Percentiles rank a stretch among this genome's conserved stretches.
These are phyloP conservation scores for Crematogaster levior DNA, from an alignment of 2,888 invertebrate genomes.

Conservation along the genomic window DNA sequence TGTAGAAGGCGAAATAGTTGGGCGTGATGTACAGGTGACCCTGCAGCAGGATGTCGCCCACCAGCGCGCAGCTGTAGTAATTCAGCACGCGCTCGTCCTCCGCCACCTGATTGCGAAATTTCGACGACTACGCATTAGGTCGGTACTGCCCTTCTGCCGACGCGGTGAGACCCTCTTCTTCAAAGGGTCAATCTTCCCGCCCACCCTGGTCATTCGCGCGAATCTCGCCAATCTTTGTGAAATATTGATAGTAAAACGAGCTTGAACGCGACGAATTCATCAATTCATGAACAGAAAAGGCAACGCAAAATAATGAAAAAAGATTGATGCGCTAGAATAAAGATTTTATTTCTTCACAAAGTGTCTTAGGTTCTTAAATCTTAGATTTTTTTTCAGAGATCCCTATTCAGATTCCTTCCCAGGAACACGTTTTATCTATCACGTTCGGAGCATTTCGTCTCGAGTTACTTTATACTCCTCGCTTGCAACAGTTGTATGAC, in stretches of 20 bases:
- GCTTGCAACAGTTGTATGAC: not conserved
- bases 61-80: constrained; percentile 96
- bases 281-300: not conserved
- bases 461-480: not conserved
- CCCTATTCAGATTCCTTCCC: not conserved
- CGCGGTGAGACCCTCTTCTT: not conserved
- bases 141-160: constrained; percentile 71
- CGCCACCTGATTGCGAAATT: constrained; percentile 87
- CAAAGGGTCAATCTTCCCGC: not conserved
- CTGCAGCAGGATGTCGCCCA: constrained; percentile 96
- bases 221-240: not conserved
- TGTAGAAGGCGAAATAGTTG: constrained; percentile 98
- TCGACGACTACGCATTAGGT: constrained; percentile 78
- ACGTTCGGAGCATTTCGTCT: not conserved
- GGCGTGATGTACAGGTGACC: constrained; percentile 97
- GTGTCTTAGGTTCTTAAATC: no score
- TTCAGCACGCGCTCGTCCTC: constrained; percentile 94
- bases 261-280: not conserved
- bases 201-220: not conserved
- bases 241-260: not conserved
- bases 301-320: not conserved
- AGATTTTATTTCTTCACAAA: not conserved
- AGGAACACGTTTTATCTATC: not conserved
- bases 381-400: not conserved
- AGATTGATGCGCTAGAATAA: not conserved